Base-by-base conservation (phyloP, 2,113 vertebrate species). In the Numida meleagris region DNA sequence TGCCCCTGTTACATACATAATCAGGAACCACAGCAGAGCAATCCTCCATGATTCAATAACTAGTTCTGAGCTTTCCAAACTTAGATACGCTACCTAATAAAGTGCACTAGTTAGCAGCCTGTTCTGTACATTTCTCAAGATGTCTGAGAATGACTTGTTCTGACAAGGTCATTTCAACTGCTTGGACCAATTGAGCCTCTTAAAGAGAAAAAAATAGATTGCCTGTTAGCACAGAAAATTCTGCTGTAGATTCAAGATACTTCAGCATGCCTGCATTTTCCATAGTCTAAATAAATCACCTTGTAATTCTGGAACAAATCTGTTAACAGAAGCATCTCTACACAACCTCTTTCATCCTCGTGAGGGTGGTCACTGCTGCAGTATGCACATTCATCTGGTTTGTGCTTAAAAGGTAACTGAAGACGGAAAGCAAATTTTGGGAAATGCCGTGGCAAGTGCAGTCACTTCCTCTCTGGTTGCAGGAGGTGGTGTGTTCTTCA, bases 101-200 rank as follows among this genome's bases (percentile, higher is more conserved):
- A 71, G 23, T 51, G 72, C 59, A 92, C 51, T 27, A 76, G 40
- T 17, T 86, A 88, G 40, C 61, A 50, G n/a, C 24, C 15, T 20
- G 51, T 46, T 57, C 55, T 48, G 18, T 67, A 43, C 11, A 7
- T 33, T 82, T 87, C 45, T 86, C 55, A 85, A 14, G 2, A 7
- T 14, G 59, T 18, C 11, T 67, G 18, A 80, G 68, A 89, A 62
- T 7, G 75, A 38, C 38, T 51, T 87, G 48, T 58, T 92, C 72
- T 80, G 55, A 59, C 62, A 86, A 96, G 67, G 78, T 86, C 14
- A 43, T 94, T 92, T 73, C 67, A 82, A 23, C 38, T n/a, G 11
- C 59, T 91, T 55, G 34, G 81, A 72, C 50, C 17, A 82, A 82
- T 73, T 76, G 87, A 84, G 86, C 5, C 3, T 16, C 58, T 50